Evolutionary conservation across 2,113 vertebrate species (phyloP), one percentile per base, ranked within the genome.

Genomic region (Pelobates fuscus): DNA sequence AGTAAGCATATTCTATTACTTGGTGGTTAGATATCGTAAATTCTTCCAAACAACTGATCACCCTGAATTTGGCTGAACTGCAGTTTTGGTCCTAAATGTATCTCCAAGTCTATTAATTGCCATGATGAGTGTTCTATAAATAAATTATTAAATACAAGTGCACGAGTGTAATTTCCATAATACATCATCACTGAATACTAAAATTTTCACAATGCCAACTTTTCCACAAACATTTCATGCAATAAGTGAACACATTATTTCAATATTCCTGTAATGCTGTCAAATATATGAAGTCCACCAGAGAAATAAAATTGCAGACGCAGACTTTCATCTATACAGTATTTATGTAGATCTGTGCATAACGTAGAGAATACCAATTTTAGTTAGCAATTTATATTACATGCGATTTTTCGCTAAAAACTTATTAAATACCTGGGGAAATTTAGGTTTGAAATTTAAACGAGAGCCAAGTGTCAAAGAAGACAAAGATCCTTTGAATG

Each of bases 391-490:
- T 71, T 78, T 79, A 81, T 52, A 81, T 67, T 65, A 44, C 41
- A 76, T 32, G 67, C 72, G 60, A 43, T 59, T 82, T 66, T 78
- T 61, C 30, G 0, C 84, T 84, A 80, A 87, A 89, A 87, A n/a
- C 75, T 83, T 86, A 81, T 69, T 32, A 81, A 67, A 67, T 70
- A 24, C 81, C 83, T 82, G 55, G 82, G 81, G 17, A 89, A 87
- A 83, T 67, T 61, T 78, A 21, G 68, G 80, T 78, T 84, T 85
- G 81, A 77, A 84, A 88, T 84, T 84, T 77, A 26, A 25, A 77
- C 81, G 78, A 60, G 83, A 82, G 80, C 83, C 80, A 65, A 80
- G 83, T 85, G 81, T 85, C 84, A 83, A 73, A 82, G 81, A 85
- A 80, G 70, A 84, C 83, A 85, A 84, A 84, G 82, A 82, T 84